Evolutionary conservation across 2,888 invertebrate genomes (phyloP).

Genomic region (Drosophila helvetica): DNA sequence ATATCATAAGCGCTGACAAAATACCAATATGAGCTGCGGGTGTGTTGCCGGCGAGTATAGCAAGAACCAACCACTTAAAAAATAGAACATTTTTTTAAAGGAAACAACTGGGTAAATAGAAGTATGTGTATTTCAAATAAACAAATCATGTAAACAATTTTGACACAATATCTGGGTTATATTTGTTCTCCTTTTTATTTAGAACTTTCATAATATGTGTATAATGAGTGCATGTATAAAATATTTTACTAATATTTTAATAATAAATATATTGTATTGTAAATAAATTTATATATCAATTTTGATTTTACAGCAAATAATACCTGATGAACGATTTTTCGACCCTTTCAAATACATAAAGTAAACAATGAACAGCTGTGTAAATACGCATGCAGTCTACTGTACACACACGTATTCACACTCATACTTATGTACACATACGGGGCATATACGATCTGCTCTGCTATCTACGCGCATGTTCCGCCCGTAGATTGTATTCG

Average conservation of each 20-base stretch:
- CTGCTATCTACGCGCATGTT: not conserved
- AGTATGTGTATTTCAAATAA: too few relatives aligned
- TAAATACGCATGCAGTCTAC: not conserved
- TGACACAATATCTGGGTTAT: not conserved
- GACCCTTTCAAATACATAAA: too few relatives aligned
- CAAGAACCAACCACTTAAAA: not conserved
- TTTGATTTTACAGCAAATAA: not conserved
- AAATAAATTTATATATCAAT: not conserved
- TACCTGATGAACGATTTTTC: not conserved
- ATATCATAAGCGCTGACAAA: not conserved
- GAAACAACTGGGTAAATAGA: constrained; percentile 8
- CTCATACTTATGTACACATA: not conserved
- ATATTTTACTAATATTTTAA: not conserved
- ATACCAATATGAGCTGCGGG: not conserved
- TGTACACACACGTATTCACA: not conserved
- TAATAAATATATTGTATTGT: too few relatives aligned
- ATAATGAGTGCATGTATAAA: too few relatives aligned
- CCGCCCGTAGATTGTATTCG: not conserved
- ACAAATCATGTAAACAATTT: not conserved
- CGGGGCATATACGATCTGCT: not conserved
- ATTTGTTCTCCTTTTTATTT: not conserved
- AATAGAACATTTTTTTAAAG: not conserved
- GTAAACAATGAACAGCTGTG: not conserved
- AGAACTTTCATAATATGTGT: not conserved
- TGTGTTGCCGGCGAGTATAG: too few relatives aligned